Evolutionary conservation across 2,113 vertebrate genomes (phyloP).

Genomic region (Hippoglossus stenolepis): DNA sequence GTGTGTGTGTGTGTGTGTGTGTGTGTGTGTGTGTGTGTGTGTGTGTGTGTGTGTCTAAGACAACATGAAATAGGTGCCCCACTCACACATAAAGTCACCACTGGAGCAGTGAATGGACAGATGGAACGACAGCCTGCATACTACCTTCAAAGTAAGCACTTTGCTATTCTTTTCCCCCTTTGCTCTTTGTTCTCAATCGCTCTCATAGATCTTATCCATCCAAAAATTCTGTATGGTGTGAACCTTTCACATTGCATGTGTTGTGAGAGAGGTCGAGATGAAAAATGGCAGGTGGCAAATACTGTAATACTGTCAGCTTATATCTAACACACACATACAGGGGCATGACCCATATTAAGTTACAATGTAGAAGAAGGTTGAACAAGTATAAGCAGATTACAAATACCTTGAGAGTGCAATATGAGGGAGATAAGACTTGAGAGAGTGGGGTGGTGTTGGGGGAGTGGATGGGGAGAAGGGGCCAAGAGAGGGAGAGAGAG

Average conservation of each 20-base stretch:
- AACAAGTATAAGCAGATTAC: conserved; percentile 76
- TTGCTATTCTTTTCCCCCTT: not conserved
- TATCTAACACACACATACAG: conserved; percentile 39
- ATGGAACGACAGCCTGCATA: not conserved
- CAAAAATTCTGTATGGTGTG: not conserved
- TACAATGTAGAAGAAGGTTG: conserved; percentile 67
- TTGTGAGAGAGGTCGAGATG: conserved; percentile 3
- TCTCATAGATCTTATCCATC: not conserved
- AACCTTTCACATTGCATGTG: conserved; percentile 14
- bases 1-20: no score
- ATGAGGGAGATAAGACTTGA: conserved; percentile 64
- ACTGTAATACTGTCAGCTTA: conserved; percentile 39
- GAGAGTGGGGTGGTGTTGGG: conserved; percentile 21
- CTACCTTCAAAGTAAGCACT: no score
- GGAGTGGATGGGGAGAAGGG: not conserved
- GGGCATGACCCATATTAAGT: conserved; percentile 54
- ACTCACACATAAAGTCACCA: not conserved
- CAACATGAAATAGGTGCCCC: not conserved
- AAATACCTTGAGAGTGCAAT: conserved; percentile 72
- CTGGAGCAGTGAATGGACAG: not conserved
- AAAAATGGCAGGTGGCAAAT: conserved; percentile 24
- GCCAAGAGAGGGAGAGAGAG: conserved; percentile 48
- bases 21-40: no score
- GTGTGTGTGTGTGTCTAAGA: no score
- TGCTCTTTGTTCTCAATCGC: not conserved